phyloP scores from a whole-genome alignment of 1,140 invertebrate species.

The Plodia interpunctella region DNA sequence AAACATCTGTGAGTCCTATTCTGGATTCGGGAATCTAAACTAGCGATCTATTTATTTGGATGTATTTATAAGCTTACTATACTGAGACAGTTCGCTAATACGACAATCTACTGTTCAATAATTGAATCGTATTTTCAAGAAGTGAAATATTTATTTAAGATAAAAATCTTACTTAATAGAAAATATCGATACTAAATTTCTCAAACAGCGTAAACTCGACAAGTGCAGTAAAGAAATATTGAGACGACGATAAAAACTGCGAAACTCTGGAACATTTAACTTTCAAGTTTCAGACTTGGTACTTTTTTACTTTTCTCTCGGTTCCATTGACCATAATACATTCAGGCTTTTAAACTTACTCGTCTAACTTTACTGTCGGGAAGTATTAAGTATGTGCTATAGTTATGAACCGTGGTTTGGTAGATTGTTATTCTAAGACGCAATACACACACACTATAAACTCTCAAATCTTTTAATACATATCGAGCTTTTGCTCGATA shows the following conservation, averaged over 20 bases:
- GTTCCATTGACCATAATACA: conserved; percentile 5
- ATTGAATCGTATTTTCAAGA: no score
- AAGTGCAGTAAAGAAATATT: conserved; percentile 17
- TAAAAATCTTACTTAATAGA: background rate
- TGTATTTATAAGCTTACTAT: no score
- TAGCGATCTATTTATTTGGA: no score
- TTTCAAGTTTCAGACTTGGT: background rate
- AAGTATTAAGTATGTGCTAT: background rate
- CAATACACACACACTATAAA: no score
- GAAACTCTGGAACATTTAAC: background rate
- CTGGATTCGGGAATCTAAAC: no score
- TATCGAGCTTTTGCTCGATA: no score
- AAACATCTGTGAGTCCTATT: no score
- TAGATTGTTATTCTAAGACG: background rate
- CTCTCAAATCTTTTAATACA: no score
- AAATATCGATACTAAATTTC: background rate
- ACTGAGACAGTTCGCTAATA: no score
- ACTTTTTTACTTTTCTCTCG: background rate
- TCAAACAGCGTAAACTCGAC: conserved; percentile 7
- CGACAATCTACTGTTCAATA: no score
- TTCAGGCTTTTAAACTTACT: conserved; percentile 1
- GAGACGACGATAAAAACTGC: conserved; percentile 14
- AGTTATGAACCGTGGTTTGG: conserved; percentile 3
- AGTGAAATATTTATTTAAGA: no score
- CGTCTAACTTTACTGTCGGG: background rate